Percentiles rank a stretch among this genome's conserved stretches.
Evolutionary conservation across 2,888 invertebrate species (phyloP).

Genomic region (Eupithecia centaureata): DNA sequence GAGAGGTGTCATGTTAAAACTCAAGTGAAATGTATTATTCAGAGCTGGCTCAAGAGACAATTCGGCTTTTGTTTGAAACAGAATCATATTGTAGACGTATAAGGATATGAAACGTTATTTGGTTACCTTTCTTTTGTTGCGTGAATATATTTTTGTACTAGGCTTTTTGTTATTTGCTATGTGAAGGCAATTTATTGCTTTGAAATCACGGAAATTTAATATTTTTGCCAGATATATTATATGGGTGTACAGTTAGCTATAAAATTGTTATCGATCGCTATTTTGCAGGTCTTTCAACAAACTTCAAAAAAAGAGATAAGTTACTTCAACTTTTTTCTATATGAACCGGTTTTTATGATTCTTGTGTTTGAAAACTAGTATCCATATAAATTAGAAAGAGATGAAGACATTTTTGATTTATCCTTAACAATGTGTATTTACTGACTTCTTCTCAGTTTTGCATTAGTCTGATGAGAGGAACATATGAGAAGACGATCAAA

Average conservation of each 20-base stretch:
- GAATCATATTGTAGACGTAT: conserved; percentile 54
- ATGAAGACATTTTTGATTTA: too few species aligned
- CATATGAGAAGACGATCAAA: too few species aligned
- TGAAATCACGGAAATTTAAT: not conserved
- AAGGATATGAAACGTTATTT: conserved; percentile 43
- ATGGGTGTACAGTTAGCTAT: too few species aligned
- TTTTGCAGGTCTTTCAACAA: not conserved
- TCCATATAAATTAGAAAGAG: too few species aligned
- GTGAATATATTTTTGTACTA: conserved; percentile 13
- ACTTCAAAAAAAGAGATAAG: too few species aligned
- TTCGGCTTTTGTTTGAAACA: conserved; percentile 61
- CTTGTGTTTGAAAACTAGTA: too few species aligned
- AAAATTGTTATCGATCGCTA: not conserved
- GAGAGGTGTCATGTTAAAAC: conserved; percentile 72
- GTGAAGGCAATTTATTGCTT: conserved; percentile 10
- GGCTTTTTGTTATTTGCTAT: conserved; percentile 16
- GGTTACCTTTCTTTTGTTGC: conserved; percentile 37
- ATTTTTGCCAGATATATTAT: not conserved
- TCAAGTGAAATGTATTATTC: conserved; percentile 73
- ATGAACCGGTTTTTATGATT: too few species aligned
- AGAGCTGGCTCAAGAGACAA: conserved; percentile 60
- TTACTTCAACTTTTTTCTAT: too few species aligned
- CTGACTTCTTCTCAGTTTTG: too few species aligned
- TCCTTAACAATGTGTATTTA: too few species aligned
- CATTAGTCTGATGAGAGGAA: too few species aligned